A percentile compares a stretch with the other conserved stretches of the same genome.
Conservation (phyloP, 2,113 vertebrate genomes). For the Phodopus roborovskii region DNA sequence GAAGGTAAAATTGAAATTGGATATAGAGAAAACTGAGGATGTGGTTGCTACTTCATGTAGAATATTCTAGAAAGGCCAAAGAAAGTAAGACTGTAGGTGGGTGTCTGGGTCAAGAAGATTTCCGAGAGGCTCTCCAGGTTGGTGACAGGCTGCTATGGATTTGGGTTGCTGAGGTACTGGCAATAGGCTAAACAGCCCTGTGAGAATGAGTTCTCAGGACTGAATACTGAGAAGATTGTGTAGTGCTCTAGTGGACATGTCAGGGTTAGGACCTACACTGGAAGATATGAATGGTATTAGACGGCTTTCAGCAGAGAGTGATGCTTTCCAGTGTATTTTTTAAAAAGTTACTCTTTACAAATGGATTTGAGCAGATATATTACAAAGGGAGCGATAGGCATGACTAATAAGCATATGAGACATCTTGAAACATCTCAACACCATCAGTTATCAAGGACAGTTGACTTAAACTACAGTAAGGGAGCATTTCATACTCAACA, state of each 20-base stretch:
- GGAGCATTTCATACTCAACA: not conserved
- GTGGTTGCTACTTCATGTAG: not conserved
- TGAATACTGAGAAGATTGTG: rapidly evolving
- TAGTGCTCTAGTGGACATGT: not conserved
- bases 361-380: not conserved
- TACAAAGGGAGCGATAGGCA: not conserved
- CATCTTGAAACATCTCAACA: not conserved
- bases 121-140: not conserved
- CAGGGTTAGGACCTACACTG: not conserved
- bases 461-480: not conserved
- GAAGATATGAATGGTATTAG: not conserved
- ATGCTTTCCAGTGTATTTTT: not conserved
- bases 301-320: not conserved
- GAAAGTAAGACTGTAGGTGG: not conserved
- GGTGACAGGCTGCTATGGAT: not conserved
- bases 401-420: not conserved
- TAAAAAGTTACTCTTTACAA: not conserved
- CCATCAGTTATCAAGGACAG: not conserved
- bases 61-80: constrained; percentile 21
- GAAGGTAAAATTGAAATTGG: not conserved
- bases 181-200: too few species aligned
- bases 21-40: not conserved
- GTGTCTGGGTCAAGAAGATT: not conserved
- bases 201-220: not conserved
- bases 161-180: not conserved